These are phyloP conservation scores for Physella acuta DNA, from an alignment of 1,140 invertebrate genomes.

Conservation along the genomic window DNA sequence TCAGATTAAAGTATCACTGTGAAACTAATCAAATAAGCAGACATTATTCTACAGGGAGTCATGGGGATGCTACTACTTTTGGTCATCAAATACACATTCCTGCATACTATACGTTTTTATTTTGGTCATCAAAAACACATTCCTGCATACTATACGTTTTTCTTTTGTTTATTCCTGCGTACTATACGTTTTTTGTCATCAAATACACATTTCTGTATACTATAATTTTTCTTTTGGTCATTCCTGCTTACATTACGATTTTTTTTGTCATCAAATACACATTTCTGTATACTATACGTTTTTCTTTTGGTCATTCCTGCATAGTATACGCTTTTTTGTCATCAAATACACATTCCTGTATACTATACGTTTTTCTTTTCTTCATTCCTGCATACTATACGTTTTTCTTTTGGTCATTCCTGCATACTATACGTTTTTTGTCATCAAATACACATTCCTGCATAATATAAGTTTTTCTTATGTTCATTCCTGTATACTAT, in stretches of 20 bases:
- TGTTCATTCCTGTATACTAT: not conserved
- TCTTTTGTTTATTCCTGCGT: conserved; percentile 1
- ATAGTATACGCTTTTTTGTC: not conserved
- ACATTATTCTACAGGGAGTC: too few relatives aligned
- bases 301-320: not conserved
- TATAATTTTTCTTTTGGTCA: not conserved
- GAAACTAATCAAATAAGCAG: too few relatives aligned
- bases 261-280: not conserved
- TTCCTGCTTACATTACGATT: not conserved
- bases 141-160: not conserved
- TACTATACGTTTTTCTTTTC: not conserved
- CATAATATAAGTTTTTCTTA: not conserved
- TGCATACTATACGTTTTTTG: not conserved
- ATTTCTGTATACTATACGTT: not conserved
- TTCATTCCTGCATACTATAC: not conserved
- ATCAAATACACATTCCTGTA: not conserved
- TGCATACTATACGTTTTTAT: not conserved
- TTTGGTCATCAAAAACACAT: not conserved
- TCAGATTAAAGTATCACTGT: too few relatives aligned
- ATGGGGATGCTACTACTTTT: too few relatives aligned
- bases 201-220: not conserved
- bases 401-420: not conserved
- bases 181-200: not conserved
- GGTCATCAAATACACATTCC: not conserved
- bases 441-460: not conserved